phyloP scores from a whole-genome alignment of 1,140 invertebrate genomes.

The Heliconius nattereri region DNA sequence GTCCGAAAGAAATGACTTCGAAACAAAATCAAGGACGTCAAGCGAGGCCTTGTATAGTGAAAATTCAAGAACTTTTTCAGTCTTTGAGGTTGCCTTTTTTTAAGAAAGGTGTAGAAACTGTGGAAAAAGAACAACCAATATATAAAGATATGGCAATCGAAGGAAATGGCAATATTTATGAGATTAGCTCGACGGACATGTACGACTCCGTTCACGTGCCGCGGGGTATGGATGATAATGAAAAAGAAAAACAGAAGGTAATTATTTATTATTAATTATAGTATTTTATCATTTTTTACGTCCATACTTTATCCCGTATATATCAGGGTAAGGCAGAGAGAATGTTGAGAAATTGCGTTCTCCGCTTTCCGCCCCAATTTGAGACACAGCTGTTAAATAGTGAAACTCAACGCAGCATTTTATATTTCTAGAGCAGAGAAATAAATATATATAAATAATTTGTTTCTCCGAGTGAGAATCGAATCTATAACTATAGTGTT shows the following conservation, averaged over 20 bases:
- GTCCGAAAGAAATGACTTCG: slow-evolving; percentile 36
- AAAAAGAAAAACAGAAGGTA: slow-evolving; percentile 44
- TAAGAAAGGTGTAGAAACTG: slow-evolving; percentile 51
- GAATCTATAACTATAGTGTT: no score
- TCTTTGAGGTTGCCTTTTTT: slow-evolving; percentile 71
- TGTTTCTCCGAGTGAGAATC: no score
- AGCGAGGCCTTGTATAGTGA: slow-evolving; percentile 63
- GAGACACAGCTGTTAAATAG: no score
- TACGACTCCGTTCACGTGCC: slow-evolving; percentile 66
- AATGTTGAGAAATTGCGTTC: no score
- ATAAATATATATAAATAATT: no score
- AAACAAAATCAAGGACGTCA: slow-evolving; percentile 27
- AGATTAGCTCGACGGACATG: slow-evolving; percentile 59
- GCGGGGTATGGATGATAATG: slow-evolving; percentile 43
- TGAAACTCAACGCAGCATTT: no score
- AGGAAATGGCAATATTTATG: slow-evolving; percentile 59
- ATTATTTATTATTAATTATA: slow-evolving; percentile 15
- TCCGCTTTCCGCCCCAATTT: no score
- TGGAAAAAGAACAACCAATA: slow-evolving; percentile 21
- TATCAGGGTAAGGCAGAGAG: no score
- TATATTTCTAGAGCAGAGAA: no score
- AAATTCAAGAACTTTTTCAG: slow-evolving; percentile 69
- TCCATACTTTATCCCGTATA: not conserved
- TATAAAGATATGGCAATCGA: slow-evolving; percentile 24
- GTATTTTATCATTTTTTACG: not conserved